A percentile compares a stretch with the other conserved stretches of the same genome.
Conservation (phyloP, 2,888 invertebrate species). For the Sceliomorpha sp. region DNA sequence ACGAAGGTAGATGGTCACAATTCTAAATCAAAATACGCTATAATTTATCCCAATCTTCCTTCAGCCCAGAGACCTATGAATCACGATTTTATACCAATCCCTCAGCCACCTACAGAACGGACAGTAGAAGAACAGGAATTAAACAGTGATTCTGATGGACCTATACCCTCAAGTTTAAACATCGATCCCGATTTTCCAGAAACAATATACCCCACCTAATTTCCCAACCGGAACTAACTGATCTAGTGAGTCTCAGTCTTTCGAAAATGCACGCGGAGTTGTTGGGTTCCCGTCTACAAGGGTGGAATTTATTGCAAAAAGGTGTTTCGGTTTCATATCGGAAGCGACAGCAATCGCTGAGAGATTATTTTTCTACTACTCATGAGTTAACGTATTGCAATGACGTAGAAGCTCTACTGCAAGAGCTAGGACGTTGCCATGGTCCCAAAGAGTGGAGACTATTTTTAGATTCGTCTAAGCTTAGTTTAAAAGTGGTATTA, state of each 20-base stretch:
- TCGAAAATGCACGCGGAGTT: slow-evolving; percentile 55
- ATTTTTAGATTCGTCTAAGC: slow-evolving; percentile 60
- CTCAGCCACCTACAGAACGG: no score
- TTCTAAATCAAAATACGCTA: neutral
- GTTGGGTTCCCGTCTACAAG: slow-evolving; percentile 36
- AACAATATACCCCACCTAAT: slow-evolving; percentile 13
- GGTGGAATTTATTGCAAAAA: slow-evolving; percentile 16
- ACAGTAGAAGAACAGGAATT: no score
- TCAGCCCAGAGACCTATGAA: neutral
- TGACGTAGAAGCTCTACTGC: slow-evolving; percentile 10
- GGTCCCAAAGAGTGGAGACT: slow-evolving; percentile 46
- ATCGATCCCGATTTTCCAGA: neutral
- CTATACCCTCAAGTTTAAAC: neutral
- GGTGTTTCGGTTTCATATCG: slow-evolving; percentile 7
- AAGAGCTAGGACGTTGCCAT: slow-evolving; percentile 6
- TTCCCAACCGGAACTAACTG: slow-evolving; percentile 47
- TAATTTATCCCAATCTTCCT: slow-evolving; percentile 2
- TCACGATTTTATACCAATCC: neutral
- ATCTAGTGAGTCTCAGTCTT: slow-evolving; percentile 53
- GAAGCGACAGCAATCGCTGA: slow-evolving; percentile 3
- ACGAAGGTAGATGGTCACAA: neutral
- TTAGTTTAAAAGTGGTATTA: slow-evolving; percentile 56
- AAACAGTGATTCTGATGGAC: no score
- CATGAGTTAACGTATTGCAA: slow-evolving; percentile 10
- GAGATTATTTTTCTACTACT: neutral